Conservation (phyloP, 2,888 invertebrate genomes). For the Ellobium chinense region DNA sequence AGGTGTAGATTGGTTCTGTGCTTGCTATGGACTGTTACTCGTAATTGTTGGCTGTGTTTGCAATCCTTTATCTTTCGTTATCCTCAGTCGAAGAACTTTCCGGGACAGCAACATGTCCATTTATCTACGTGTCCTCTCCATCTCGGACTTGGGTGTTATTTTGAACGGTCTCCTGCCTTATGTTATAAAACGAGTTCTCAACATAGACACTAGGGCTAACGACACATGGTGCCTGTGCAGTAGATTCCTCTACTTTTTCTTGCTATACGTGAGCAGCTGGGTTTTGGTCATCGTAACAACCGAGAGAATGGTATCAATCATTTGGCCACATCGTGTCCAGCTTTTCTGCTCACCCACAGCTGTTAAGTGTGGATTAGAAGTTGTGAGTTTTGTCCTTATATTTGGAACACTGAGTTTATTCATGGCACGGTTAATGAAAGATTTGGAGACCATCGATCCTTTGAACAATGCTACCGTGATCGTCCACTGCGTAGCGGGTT, state of each 20-base stretch:
- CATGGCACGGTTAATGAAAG: background rate
- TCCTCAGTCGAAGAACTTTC: constrained; percentile 6
- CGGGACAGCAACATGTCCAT: background rate
- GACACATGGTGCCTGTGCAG: background rate
- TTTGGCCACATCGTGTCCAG: constrained; percentile 9
- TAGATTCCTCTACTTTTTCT: background rate
- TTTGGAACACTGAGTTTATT: background rate
- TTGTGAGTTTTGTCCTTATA: background rate
- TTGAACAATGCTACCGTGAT: background rate
- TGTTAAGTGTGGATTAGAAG: too few species aligned
- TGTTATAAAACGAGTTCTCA: background rate
- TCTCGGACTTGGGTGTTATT: constrained; percentile 8
- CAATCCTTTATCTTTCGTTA: background rate
- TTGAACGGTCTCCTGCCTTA: background rate
- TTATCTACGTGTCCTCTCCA: background rate
- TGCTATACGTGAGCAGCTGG: constrained; percentile 16
- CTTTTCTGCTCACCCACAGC: background rate
- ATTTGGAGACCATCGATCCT: too few species aligned
- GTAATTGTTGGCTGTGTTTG: background rate
- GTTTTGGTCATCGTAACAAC: background rate
- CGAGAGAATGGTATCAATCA: background rate
- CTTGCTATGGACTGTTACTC: background rate
- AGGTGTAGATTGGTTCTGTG: background rate
- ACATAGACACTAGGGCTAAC: background rate
- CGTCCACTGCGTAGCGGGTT: background rate